Base-by-base conservation (phyloP, 2,888 invertebrate species). In the Lymantria dispar region DNA sequence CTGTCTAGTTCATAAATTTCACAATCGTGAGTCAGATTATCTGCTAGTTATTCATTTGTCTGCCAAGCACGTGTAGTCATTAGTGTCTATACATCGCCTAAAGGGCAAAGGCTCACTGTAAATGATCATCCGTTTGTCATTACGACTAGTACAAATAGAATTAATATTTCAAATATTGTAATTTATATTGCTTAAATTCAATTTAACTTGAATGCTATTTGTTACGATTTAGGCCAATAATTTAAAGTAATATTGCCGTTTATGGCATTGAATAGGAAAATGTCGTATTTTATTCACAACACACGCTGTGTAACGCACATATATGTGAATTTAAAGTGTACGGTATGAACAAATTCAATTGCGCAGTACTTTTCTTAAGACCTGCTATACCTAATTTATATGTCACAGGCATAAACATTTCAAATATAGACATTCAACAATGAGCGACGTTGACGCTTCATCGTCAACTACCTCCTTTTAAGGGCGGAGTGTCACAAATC, bases 371-470 rank as follows among this genome's bases (percentile, higher is more conserved):
- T 22, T 22, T 22, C 5, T 22, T 22, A 5, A 22, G 22, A 22
- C 5, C 5, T 22, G 22, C 22, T 22, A 22, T 22, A 22, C 2
- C 64, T 50, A 56, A 64, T 65, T 70, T 63, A 68, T 64, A 58
- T 62, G 56, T 56, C 62, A 53, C 51, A 50, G 55, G 55, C 60
- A 59, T 68, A 64, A 74, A 70, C 65, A 58, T 67, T 74, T 72
- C 74, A 74, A 72, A 78, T 73, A 74, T 70, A 74, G 76, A 69
- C 72, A 75, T 62, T 61, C 70, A 67, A 83, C 83, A 83, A 83
- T 80, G 77, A 80, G 74, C 73, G 74, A 78, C 73, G 74, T 74
- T 79, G 83, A 85, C 75, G 78, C 72, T 70, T 64, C 40, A 63
- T 62, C 63, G 68, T 60, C 66, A 70, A 71, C 68, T 61, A 70